Conservation (phyloP, 2,888 invertebrate genomes). For the Anaspis maculata region DNA sequence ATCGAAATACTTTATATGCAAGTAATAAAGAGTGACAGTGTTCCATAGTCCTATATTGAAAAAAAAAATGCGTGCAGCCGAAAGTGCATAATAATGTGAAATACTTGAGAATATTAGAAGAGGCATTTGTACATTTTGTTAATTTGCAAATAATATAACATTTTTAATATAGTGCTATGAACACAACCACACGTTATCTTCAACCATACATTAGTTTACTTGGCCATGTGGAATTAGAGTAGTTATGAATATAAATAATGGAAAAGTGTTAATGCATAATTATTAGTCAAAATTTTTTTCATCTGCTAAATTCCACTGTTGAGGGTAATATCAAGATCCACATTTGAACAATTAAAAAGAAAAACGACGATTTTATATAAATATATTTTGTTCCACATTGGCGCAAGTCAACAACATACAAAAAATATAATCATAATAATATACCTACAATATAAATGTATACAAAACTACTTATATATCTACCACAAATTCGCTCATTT, state of each 20-base stretch:
- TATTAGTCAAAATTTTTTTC: slow-evolving; percentile 4
- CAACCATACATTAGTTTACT: slow-evolving; percentile 39
- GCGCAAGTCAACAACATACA: slow-evolving; percentile 46
- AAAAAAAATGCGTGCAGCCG: slow-evolving; percentile 10
- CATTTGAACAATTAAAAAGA: slow-evolving; percentile 11
- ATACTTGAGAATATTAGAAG: no score
- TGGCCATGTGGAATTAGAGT: slow-evolving; percentile 44
- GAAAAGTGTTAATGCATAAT: slow-evolving; percentile 29
- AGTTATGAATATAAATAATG: slow-evolving; percentile 12
- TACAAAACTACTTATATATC: slow-evolving; percentile 38
- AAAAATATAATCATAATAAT: slow-evolving; percentile 43
- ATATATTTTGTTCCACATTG: slow-evolving; percentile 46
- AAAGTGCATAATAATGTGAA: no score
- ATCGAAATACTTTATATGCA: slow-evolving; percentile 11
- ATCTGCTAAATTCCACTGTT: no score
- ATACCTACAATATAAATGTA: slow-evolving; percentile 36
- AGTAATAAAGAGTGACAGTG: slow-evolving; percentile 22
- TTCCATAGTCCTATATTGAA: slow-evolving; percentile 36
- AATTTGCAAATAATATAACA: no score
- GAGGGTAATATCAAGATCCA: no score
- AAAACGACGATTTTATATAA: slow-evolving; percentile 34
- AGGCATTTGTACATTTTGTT: no score
- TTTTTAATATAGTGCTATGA: slow-evolving; percentile 37
- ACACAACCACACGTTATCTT: slow-evolving; percentile 31
- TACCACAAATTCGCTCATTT: no score